Conservation (phyloP, 2,113 vertebrate species). For the Salvelinus sp. region DNA sequence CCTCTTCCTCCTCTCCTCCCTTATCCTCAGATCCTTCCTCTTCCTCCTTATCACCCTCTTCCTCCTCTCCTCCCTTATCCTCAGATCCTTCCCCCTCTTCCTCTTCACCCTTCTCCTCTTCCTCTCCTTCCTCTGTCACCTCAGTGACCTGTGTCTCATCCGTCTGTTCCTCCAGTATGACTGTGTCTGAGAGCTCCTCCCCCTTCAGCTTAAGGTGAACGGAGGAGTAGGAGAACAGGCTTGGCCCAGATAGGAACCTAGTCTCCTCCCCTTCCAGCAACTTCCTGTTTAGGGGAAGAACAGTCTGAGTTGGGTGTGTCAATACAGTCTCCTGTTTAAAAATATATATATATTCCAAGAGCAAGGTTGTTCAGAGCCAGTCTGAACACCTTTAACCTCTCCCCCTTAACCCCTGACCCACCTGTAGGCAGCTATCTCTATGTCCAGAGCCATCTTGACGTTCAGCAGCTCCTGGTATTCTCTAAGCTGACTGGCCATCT, state of each 20-base stretch:
- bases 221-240: conserved; percentile 79
- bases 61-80: conserved; percentile 16
- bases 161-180: conserved; percentile 89
- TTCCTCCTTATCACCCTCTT: conserved; percentile 24
- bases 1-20: conserved; percentile 11
- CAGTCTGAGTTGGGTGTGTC: neutral
- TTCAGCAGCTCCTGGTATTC: conserved; percentile 96
- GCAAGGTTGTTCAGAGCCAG: neutral
- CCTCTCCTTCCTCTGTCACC: conserved; percentile 85
- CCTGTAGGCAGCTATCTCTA: conserved; percentile 95
- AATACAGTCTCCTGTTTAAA: neutral
- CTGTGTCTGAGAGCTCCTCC: conserved; percentile 86
- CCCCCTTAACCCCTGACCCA: conserved; percentile 44
- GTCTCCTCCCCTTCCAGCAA: conserved; percentile 92
- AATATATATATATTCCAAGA: neutral
- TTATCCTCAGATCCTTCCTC: conserved; percentile 18
- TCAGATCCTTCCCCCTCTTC: conserved; percentile 42
- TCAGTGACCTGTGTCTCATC: conserved; percentile 90
- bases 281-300: conserved; percentile 77
- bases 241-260: conserved; percentile 78
- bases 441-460: conserved; percentile 95
- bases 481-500: conserved; percentile 91
- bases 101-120: conserved; percentile 61
- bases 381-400: neutral
- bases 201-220: conserved; percentile 82